Evolutionary conservation across 2,797 vertebrate genomes (phyloP), one percentile per base, ranked within the genome.

Genomic region (Ceyx erithaca): DNA sequence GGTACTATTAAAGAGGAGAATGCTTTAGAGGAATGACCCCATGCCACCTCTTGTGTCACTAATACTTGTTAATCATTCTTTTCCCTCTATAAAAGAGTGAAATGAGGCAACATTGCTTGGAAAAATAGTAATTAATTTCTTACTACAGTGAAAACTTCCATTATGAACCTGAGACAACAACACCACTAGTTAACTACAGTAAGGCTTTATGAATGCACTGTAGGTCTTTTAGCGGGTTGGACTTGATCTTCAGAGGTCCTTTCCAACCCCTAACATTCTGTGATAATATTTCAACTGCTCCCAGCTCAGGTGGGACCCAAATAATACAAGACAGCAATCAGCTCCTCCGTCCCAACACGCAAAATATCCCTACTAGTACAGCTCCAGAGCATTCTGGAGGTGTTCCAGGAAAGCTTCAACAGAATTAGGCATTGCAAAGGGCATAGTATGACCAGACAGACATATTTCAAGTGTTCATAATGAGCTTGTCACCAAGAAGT

Each of bases 401-500:
- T 31, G 45, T 71, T 76, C 78, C 90, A 82, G 78, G 49, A 93
- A 92, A 93, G 41, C 31, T 82, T 57, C 68, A 75, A 48, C 30
- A 90, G 52, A 91, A 79, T 2, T 4, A 77, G 40, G 41, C 49
- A 46, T 10, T 64, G 71, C 45, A 67, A 82, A 91, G 61, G 76
- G 61, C 66, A 89, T 3, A 58, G 63, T 11, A 59, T 40, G 31
- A 90, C 68, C 25, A 64, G 73, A 33, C 41, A 61, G 43, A 3
- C 2, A 1, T 67, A 82, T 85, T 82, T 92, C 64, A 85, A 75
- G 37, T n/a, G 49, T 51, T 88, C 41, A 12, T 67, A 81, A 70
- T 67, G n/a, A 81, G 58, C 76, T 64, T 86, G 75, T 93, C 90
- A 91, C 46, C 71, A 82, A 67, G 31, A 63, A 77, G 57, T 49